These are phyloP conservation scores for Gymnothorax javanicus DNA, from an alignment of 2,797 vertebrate genomes.

Conservation along the genomic window DNA sequence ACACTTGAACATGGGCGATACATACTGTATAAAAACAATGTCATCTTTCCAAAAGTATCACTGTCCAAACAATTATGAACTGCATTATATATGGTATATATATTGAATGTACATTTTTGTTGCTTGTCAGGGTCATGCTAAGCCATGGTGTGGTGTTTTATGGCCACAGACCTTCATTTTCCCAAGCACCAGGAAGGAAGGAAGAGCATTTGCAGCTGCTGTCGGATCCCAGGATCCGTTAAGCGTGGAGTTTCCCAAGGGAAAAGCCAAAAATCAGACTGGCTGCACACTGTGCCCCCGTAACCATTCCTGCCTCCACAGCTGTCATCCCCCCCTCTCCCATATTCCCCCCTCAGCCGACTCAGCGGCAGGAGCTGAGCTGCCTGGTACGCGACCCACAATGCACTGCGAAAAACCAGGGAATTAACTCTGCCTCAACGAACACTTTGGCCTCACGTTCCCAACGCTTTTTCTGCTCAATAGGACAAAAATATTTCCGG, in stretches of 20 bases:
- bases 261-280: constrained; percentile 59
- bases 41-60: too few species aligned
- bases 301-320: constrained; percentile 56
- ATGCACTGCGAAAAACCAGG: not conserved
- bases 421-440: too few species aligned
- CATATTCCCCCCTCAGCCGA: not conserved
- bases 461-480: too few species aligned
- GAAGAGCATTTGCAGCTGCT: constrained; percentile 63
- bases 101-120: too few species aligned
- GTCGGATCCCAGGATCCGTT: constrained; percentile 46
- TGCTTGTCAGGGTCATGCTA: too few species aligned
- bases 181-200: not conserved
- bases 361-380: constrained; percentile 57
- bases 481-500: too few species aligned
- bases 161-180: constrained; percentile 1
- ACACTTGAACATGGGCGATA: too few species aligned
- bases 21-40: too few species aligned
- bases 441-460: too few species aligned
- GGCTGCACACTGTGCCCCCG: constrained; percentile 41
- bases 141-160: not conserved
- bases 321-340: constrained; percentile 56
- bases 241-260: constrained; percentile 59
- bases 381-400: not conserved
- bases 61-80: too few species aligned
- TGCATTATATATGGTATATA: too few species aligned